Evolutionary conservation across 2,888 invertebrate species (phyloP), one percentile per base, ranked within the genome.

Genomic region (Plagodis dolabraria): DNA sequence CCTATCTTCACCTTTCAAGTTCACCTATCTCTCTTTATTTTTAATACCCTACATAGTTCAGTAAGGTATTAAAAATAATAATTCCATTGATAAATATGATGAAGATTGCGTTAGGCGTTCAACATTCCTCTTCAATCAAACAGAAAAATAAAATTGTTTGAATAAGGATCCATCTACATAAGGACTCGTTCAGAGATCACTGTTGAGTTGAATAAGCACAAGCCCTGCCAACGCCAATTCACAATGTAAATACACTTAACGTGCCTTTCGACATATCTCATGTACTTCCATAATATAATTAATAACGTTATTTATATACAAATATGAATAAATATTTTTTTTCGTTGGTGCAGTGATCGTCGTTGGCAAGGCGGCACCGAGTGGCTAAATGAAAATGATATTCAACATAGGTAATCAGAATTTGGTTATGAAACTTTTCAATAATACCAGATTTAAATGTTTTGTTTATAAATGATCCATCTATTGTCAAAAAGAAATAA

Each of bases 161-260:
- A 22, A 2, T 22, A 22, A 22, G 22, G 22, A 2, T 22, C 22
- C 1, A 22, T 2, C 22, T 22, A 22, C 22, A 2, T 22, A 22
- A 22, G 36, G 36, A 8, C 7, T 45, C 5, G 59, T 66, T 65
- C 63, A 57, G 47, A 64, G 63, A 67, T 60, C 44, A 38, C 33
- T 53, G 47, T 11, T 45, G 33, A 10, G 6, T 7, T 5, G 38
- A 6, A 6, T 48, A 11, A 43, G 77, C 87, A 86, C 85, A 79
- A 40, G 85, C 82, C 89, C 81, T 81, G 87, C 85, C 89, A 87
- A 87, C 87, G 83, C 62, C 66, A 70, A 68, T 72, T 75, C 83
- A 80, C 82, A 79, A 66, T 91, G 89, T 89, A 89, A 74, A 89
- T 89, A 90, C 88, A 89, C 87, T 50, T 53, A 56, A 75, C 75